Evolutionary conservation across 2,797 vertebrate genomes (phyloP), one percentile per base, ranked within the genome.

Genomic region (Clarias fuscus): DNA sequence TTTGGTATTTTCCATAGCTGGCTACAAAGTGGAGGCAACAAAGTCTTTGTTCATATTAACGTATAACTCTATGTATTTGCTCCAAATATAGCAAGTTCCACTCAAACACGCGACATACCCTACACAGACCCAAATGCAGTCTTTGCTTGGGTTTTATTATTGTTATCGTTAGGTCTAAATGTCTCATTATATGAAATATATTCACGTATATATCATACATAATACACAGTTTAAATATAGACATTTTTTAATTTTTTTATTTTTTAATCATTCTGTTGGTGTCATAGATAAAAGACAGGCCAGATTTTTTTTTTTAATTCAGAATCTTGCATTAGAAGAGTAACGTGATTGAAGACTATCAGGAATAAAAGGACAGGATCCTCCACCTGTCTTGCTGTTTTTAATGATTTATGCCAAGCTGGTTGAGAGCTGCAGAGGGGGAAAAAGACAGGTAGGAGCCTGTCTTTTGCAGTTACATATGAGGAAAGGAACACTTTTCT

Each of bases 391-490:
- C 48, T 67, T 72, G 15, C 58, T 65, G 48, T 84, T 62, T 67
- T 72, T 82, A 78, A 84, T 88, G 73, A 88, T 88, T 89, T 86
- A 82, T 81, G 67, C 79, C 71, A 53, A 27, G 71, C 53, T 59
- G 15, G 33, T 67, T 43, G 67, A 59, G 70, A 82, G 43, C 84
- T 33, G 78, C 48, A 70, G 18, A 84, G 83, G 33, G 24, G 27
- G 43, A 73, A 82, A 58, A 59, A 59, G 37, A 24, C 88, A 86
- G 82, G 86, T 65, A 79, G 13, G 73, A 67, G 70, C 86, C 58
- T 81, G 88, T 59, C 83, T 75, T 30, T 65, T 53, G 62, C 40
- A 71, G 75, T 80, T 13, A n/a, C 61, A 33, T 30, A 53, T 48
- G 84, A 85, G 59, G 62, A 64, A 77, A 72, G 37, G 18, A n/a